phyloP scores from a whole-genome alignment of 2,888 invertebrate species.

The Scaptodrosophila latifasciaeformis region DNA sequence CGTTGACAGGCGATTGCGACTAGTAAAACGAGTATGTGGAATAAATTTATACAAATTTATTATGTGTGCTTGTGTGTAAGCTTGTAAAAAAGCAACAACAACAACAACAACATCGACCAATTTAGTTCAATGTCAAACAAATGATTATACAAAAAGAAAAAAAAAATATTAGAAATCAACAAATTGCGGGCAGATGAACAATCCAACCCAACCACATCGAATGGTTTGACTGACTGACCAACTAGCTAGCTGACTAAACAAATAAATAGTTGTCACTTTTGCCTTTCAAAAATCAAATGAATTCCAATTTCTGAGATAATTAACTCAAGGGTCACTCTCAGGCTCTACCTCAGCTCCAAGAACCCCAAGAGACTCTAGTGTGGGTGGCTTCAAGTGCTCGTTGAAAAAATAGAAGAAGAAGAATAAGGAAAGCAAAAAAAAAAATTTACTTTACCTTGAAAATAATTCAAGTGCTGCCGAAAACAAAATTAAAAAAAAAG shows the following conservation, averaged over 20 bases:
- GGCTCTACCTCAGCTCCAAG: too few relatives aligned
- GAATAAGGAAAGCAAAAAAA: background rate
- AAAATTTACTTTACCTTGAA: conserved; percentile 53
- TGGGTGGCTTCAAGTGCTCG: background rate
- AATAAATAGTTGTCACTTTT: too few relatives aligned
- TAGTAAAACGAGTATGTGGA: conserved; percentile 27
- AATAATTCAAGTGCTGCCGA: conserved; percentile 14
- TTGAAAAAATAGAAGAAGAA: background rate
- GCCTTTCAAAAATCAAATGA: too few relatives aligned
- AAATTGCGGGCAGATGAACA: conserved; percentile 7
- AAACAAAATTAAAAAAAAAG: too few relatives aligned
- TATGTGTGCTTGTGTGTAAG: conserved; percentile 9
- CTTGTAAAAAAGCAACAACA: conserved; percentile 8
- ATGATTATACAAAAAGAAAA: conserved; percentile 35
- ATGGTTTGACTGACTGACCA: background rate
- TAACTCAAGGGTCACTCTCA: conserved; percentile 40
- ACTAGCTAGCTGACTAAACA: too few relatives aligned
- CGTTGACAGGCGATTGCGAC: conserved; percentile 16
- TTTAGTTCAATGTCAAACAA: conserved; percentile 62
- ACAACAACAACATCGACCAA: conserved; percentile 24
- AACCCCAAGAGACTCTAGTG: too few relatives aligned
- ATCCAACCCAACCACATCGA: conserved; percentile 11
- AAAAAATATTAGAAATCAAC: conserved; percentile 19
- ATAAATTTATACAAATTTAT: conserved; percentile 4
- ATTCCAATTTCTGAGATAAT: conserved; percentile 30